phyloP scores from a whole-genome alignment of 92 coral and sea anemone species.

The Ricordea florida region DNA sequence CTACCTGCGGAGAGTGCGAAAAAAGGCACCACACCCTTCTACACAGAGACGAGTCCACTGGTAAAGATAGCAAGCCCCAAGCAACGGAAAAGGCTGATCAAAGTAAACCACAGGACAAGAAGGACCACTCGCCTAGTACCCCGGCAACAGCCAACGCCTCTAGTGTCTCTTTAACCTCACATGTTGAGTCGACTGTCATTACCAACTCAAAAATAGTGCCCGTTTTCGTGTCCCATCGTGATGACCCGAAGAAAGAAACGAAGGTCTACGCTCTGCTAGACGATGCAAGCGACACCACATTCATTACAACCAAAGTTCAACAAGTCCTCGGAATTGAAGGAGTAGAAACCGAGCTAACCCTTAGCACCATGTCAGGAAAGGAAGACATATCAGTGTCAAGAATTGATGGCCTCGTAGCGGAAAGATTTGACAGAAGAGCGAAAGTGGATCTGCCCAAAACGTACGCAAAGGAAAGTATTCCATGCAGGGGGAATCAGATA shows the following conservation, averaged over 20 bases:
- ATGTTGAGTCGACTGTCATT: background rate
- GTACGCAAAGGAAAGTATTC: slow-evolving; percentile 33
- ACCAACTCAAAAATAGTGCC: slow-evolving; percentile 14
- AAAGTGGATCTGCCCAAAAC: slow-evolving; percentile 25
- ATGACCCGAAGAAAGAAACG: slow-evolving; percentile 2
- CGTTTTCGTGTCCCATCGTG: background rate
- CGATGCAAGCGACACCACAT: slow-evolving; percentile 56
- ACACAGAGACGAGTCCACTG: slow-evolving; percentile 41
- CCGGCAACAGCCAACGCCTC: background rate
- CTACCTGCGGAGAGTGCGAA: slow-evolving; percentile 57
- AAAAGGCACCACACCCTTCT: slow-evolving; percentile 64
- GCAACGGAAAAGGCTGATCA: background rate
- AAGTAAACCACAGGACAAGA: background rate
- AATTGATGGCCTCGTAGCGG: background rate
- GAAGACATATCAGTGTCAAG: background rate
- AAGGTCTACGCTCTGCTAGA: slow-evolving; percentile 38
- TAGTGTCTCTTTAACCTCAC: background rate
- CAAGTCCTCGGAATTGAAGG: slow-evolving; percentile 12
- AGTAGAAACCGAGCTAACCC: slow-evolving; percentile 7
- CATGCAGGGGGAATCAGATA: slow-evolving; percentile 47
- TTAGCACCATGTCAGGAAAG: slow-evolving; percentile 36
- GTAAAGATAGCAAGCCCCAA: background rate
- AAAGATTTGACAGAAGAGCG: slow-evolving; percentile 17
- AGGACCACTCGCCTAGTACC: background rate
- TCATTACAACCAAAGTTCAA: background rate